Base-by-base conservation (phyloP, 2,797 vertebrate species). In the Tadarida brasiliensis region DNA sequence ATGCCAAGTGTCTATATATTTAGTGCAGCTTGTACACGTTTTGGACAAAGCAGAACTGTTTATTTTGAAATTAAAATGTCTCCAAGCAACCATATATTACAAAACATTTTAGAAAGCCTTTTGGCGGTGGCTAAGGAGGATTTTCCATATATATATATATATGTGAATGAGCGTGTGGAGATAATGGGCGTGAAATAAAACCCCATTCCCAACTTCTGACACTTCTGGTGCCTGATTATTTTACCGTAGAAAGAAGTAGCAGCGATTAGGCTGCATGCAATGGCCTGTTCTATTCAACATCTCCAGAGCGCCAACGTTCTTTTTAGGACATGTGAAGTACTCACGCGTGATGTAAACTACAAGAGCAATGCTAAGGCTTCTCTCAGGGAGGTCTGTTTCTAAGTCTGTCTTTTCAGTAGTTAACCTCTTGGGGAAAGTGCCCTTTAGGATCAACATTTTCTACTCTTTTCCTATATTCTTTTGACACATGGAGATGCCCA, bases 31-130 rank as follows among this genome's bases (percentile, higher is more conserved):
- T 91, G 56, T 87, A 80, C 14, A 94, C 85, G 77, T 94, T 94
- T 95, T 93, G 81, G 57, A 87, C 30, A 95, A 89, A 87, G 33
- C 11, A 24, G 70, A 82, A 51, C 49, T 94, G 92, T 96, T 96
- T 90, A 85, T 96, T 97, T 97, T 95, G 86, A 93, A 95, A 57
- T 90, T 30, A 71, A 67, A 65, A 44, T 59, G 92, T 96, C 73
- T 96, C 96, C 33, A 93, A 80, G 87, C 87, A 97, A 92, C 89
- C 14, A 2, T 39, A 24, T 30, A 44, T 86, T 85, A 78, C 20
- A 90, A 95, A 95, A 90, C 76, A 88, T 63, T 94, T 96, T 76
- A 85, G 92, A 74, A 87, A 91, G 81, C 15, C 63, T 94, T 87
- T 47, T 95, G 94, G 89, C 82, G 86, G 51, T n/a, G 24, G 12